Conservation (phyloP, 2,113 vertebrate species). For the Eira barbara region DNA sequence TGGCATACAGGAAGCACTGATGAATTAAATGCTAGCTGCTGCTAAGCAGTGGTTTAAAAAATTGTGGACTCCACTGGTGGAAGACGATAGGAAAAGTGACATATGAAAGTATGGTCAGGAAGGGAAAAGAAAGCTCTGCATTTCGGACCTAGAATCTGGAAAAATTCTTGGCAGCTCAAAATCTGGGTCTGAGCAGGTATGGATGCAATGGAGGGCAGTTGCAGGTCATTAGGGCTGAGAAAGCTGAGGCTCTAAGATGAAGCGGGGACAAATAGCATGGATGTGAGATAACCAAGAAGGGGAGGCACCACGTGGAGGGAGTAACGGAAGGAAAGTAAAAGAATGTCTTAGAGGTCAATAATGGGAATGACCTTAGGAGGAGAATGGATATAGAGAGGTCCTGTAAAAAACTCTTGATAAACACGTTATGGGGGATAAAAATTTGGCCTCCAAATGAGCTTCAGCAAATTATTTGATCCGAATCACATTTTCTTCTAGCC, state of each 20-base stretch:
- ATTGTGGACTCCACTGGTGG: background rate
- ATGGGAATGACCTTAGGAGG: background rate
- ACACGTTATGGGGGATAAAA: background rate
- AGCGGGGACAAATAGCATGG: background rate
- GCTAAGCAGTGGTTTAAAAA: background rate
- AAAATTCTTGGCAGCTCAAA: background rate
- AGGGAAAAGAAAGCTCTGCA: background rate
- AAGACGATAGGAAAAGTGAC: background rate
- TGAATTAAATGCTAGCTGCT: background rate
- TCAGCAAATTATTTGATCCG: background rate
- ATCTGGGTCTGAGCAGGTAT: background rate
- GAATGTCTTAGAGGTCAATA: background rate
- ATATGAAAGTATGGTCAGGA: background rate
- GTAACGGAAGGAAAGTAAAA: background rate
- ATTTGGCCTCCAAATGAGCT: background rate
- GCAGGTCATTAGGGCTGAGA: background rate
- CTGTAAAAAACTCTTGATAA: background rate
- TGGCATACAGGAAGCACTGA: background rate
- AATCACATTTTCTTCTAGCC: background rate
- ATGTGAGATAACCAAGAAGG: background rate
- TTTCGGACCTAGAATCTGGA: background rate
- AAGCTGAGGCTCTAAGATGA: background rate
- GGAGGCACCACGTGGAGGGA: accelerated
- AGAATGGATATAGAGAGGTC: background rate
- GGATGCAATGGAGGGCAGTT: background rate